Evolutionary conservation across 1,140 invertebrate species (phyloP).

Genomic region (Hestina assimilis): DNA sequence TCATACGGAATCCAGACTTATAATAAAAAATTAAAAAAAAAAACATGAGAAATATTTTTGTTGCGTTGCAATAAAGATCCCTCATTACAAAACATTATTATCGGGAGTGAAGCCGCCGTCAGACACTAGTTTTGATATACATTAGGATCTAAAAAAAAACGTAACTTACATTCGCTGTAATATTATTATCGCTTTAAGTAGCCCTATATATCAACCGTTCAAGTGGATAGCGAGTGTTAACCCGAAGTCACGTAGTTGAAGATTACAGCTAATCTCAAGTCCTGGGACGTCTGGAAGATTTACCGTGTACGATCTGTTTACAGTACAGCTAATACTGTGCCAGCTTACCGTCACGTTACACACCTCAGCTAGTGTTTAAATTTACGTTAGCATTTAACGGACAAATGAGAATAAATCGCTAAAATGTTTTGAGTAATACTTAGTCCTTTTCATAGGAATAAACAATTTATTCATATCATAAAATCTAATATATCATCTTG

Average conservation of each 20-base stretch:
- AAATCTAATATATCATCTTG: no score
- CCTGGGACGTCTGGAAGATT: conserved; percentile 13
- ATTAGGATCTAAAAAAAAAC: no score
- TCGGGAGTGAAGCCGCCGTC: no score
- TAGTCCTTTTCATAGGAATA: neutral
- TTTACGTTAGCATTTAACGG: neutral
- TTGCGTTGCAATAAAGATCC: no score
- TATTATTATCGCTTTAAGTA: neutral
- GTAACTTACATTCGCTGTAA: neutral
- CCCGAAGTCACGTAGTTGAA: conserved; percentile 10
- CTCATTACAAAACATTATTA: no score
- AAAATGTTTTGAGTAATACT: no score
- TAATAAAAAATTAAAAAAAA: no score
- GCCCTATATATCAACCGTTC: neutral
- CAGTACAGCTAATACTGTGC: conserved; percentile 8
- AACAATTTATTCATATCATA: no score
- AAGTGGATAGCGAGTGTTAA: neutral
- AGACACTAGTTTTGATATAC: no score
- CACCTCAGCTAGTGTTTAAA: neutral
- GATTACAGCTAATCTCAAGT: conserved; percentile 18
- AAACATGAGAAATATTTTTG: no score
- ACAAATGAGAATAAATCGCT: neutral
- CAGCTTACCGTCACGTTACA: neutral
- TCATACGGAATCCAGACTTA: no score
- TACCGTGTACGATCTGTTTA: conserved; percentile 13